A percentile compares a stretch with the other conserved stretches of the same genome.
Evolutionary conservation across 2,888 invertebrate species (phyloP).

Genomic region (Lepidonotus clava): DNA sequence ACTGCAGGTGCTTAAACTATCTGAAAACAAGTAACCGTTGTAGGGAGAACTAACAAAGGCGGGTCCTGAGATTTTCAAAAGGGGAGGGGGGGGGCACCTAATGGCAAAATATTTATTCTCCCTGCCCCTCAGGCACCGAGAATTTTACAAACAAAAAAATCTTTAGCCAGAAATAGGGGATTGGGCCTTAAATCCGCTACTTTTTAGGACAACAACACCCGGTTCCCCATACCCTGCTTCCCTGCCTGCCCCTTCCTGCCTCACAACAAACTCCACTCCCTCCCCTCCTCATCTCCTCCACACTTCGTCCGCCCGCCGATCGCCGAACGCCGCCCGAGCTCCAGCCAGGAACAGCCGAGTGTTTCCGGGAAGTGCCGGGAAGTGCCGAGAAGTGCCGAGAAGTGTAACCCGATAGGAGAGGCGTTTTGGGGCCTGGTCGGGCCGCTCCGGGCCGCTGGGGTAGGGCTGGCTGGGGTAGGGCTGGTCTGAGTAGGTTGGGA

Average conservation of each 20-base stretch:
- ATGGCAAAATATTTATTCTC: too few relatives aligned
- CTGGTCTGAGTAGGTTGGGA: not conserved
- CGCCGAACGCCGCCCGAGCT: conserved; percentile 20
- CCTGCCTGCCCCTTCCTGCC: too few relatives aligned
- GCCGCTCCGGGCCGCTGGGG: not conserved
- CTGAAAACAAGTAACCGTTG: too few relatives aligned
- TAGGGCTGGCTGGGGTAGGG: conserved; percentile 5
- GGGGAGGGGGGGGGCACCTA: too few relatives aligned
- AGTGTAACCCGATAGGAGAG: conserved; percentile 32
- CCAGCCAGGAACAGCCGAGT: not conserved
- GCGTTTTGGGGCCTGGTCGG: not conserved
- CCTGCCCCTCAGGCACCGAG: too few relatives aligned
- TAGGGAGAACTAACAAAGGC: too few relatives aligned
- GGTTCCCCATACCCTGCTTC: too few relatives aligned
- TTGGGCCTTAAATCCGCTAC: too few relatives aligned
- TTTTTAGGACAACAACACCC: too few relatives aligned
- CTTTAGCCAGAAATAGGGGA: not conserved
- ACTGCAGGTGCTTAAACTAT: too few relatives aligned
- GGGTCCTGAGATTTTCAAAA: too few relatives aligned
- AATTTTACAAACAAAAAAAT: too few relatives aligned
- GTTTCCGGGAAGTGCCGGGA: not conserved
- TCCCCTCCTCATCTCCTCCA: not conserved
- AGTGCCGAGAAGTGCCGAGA: conserved; percentile 48
- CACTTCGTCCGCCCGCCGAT: not conserved
- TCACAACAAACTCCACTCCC: not conserved